Evolutionary conservation across 2,797 vertebrate genomes (phyloP).

Genomic region (Enteromius trimaculatus): DNA sequence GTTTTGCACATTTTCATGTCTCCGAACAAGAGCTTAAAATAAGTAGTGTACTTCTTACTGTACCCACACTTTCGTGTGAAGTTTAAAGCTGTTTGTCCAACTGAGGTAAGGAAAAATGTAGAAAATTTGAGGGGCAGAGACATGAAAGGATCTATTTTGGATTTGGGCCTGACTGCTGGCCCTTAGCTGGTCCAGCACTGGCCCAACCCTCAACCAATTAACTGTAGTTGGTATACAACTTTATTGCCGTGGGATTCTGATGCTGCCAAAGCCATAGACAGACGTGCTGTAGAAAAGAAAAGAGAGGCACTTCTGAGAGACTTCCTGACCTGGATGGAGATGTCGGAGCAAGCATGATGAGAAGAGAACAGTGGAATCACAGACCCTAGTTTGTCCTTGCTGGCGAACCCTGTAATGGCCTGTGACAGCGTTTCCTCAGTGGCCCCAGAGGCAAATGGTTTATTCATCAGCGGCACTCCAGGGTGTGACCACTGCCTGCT

Average conservation of each 20-base stretch:
- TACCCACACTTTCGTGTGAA: conserved; percentile 22
- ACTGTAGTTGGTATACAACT: conserved; percentile 66
- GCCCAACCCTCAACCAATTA: conserved; percentile 57
- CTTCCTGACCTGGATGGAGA: conserved; percentile 34
- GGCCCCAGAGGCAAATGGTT: conserved; percentile 70
- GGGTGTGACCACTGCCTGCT: conserved; percentile 65
- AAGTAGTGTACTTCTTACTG: conserved; percentile 32
- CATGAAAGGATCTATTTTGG: conserved; percentile 49
- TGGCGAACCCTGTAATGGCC: conserved; percentile 71
- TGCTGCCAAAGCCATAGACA: conserved; percentile 72
- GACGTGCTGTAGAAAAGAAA: conserved; percentile 53
- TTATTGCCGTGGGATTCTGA: conserved; percentile 63
- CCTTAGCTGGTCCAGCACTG: conserved; percentile 31
- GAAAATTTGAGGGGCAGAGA: conserved; percentile 33
- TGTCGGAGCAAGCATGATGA: conserved; percentile 8
- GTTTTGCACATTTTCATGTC: conserved; percentile 35
- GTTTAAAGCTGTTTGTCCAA: conserved; percentile 41
- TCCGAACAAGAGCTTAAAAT: neutral
- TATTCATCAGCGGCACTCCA: conserved; percentile 72
- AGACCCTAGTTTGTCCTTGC: conserved; percentile 65
- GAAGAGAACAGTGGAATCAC: conserved; percentile 57
- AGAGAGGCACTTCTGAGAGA: conserved; percentile 13
- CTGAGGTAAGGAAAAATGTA: conserved; percentile 43
- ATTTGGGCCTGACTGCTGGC: conserved; percentile 45
- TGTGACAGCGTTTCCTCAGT: conserved; percentile 74